Percentiles rank a stretch among this genome's conserved stretches.
Conservation (phyloP, 2,797 vertebrate species). For the Alectoris magna region DNA sequence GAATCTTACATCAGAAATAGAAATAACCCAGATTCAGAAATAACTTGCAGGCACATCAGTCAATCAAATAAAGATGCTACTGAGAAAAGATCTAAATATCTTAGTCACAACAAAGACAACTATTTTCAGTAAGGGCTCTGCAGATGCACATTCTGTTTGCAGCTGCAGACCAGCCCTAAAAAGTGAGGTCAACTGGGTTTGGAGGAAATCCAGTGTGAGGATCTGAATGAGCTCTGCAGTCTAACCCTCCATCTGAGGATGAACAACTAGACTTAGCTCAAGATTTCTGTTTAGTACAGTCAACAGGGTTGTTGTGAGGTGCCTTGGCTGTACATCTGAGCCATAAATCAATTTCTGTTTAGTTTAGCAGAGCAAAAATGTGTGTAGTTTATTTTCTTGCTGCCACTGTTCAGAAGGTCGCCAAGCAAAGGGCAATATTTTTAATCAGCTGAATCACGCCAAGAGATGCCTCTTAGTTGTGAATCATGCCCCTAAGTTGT, state of each 20-base stretch:
- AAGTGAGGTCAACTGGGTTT: constrained; percentile 28
- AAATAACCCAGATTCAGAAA: constrained; percentile 77
- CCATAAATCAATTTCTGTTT: constrained; percentile 18
- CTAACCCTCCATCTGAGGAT: constrained; percentile 9
- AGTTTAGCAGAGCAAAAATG: background rate
- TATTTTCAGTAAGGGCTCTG: constrained; percentile 74
- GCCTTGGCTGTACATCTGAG: background rate
- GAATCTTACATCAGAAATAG: constrained; percentile 70
- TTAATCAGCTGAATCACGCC: background rate
- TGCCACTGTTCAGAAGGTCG: background rate
- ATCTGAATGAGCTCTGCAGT: constrained; percentile 30
- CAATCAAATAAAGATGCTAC: constrained; percentile 73
- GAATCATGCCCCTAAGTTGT: background rate
- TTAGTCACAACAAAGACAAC: constrained; percentile 77
- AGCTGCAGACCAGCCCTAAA: constrained; percentile 60
- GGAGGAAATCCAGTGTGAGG: background rate
- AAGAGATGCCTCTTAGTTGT: background rate
- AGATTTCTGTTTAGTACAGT: constrained; percentile 31
- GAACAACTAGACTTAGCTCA: background rate
- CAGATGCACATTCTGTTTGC: constrained; percentile 60
- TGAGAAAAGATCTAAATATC: constrained; percentile 71
- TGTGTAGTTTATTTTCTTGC: background rate
- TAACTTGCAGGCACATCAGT: constrained; percentile 73
- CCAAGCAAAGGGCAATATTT: background rate
- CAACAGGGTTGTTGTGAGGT: background rate